Base-by-base conservation (phyloP, 2,113 vertebrate species). In the Notarius quadriscutis region DNA sequence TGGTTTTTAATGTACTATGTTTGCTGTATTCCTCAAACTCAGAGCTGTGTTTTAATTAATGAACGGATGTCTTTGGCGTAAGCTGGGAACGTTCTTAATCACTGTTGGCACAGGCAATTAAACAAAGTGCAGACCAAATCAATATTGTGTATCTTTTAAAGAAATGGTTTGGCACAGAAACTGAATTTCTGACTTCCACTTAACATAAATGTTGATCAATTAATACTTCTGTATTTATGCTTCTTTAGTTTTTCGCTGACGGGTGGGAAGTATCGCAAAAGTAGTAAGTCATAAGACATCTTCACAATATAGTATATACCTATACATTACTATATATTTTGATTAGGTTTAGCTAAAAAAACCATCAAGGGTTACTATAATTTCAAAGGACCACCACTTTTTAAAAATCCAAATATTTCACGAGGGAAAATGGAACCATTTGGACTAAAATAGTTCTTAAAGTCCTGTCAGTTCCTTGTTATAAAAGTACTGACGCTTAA, bases 1-100 rank as follows among this genome's bases (percentile, higher is more conserved):
- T 41, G 25, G 27, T 8, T 86, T 41, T 48, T 34, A n/a, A 69
- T 55, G 34, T 57, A 18, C 10, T 27, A 78, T 75, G n/a, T 55
- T 79, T 57, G 11, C 22, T 78, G 8, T 78, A 14, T 51, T 78
- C 27, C 74, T 78, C 34, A 48, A 80, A n/a, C n/a, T 30, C 41
- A 15, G 14, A 22, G 12, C 84, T 84, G 88, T 10, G 53, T 17
- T 20, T 82, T 53, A 51, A 50, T 62, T 74, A 84, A 71, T 27
- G 12, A 79, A 80, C 41, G 50, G 75, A 69, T 89, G 78, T 85
- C 30, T 77, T 62, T 75, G 62, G 50, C 84, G 14, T 51, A 30
- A 48, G 27, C 63, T 81, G 48, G 57, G 20, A 78, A 85, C 34
- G 30, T 65, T 62, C 12, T 27, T 79, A 86, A 86, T 79, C 84